Evolutionary conservation across 2,888 invertebrate genomes (phyloP).

Genomic region (Megamerina dolium): DNA sequence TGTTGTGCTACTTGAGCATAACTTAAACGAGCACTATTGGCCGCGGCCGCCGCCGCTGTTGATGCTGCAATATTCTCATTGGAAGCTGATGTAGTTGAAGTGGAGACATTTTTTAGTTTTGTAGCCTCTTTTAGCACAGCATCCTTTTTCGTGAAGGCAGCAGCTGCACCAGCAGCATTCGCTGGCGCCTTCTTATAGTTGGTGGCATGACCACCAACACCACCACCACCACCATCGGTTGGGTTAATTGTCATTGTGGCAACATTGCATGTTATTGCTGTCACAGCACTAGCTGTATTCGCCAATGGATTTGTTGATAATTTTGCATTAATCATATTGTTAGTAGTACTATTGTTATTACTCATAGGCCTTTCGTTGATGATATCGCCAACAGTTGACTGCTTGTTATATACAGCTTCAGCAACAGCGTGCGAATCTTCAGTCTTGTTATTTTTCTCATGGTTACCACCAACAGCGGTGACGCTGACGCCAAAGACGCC

Average conservation of each 20-base stretch:
- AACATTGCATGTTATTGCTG: conserved; percentile 45
- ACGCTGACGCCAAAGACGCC: conserved; percentile 24
- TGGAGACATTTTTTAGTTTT: conserved; percentile 40
- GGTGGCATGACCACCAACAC: too few relatives aligned
- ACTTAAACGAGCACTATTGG: conserved; percentile 50
- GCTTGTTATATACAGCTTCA: not conserved
- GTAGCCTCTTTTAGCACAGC: conserved; percentile 35
- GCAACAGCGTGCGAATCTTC: conserved; percentile 45
- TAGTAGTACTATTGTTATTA: conserved; percentile 16
- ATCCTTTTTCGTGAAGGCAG: conserved; percentile 28
- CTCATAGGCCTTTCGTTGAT: conserved; percentile 21
- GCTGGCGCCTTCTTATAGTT: conserved; percentile 37
- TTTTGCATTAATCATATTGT: conserved; percentile 8
- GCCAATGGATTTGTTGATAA: conserved; percentile 20
- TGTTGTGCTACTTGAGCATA: conserved; percentile 65
- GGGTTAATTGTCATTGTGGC: conserved; percentile 54
- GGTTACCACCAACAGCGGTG: conserved; percentile 48
- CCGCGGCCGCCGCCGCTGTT: conserved; percentile 14
- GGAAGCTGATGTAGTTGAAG: conserved; percentile 36
- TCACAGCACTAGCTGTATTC: conserved; percentile 3
- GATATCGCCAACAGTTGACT: conserved; percentile 9
- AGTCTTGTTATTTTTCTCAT: conserved; percentile 65
- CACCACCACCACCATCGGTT: conserved; percentile 35
- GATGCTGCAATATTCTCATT: conserved; percentile 33
- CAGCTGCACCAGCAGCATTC: conserved; percentile 32